Percentiles rank a stretch among this genome's conserved stretches.
Evolutionary conservation across 2,113 vertebrate species (phyloP).

Genomic region (Spea multiplicata): DNA sequence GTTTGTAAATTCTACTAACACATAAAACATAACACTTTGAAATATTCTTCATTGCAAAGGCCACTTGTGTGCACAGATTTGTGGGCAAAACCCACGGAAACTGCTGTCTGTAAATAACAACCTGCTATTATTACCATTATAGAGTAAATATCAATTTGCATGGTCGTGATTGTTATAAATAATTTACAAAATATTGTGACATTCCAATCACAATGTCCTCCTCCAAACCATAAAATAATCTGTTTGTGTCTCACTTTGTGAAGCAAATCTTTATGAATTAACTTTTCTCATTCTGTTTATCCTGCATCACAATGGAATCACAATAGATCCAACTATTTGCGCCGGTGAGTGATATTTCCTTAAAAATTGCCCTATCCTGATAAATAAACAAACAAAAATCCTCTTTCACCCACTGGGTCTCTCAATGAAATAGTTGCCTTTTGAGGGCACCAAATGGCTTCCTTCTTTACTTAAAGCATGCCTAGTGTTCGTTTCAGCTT

Average conservation of each 20-base stretch:
- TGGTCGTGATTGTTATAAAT: too few relatives aligned
- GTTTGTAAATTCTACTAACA: too few relatives aligned
- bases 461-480: conserved; percentile 51
- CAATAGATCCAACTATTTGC: conserved; percentile 99
- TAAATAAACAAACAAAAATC: conserved; percentile 57
- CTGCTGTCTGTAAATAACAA: too few relatives aligned
- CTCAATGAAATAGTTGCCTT: not conserved
- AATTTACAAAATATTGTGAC: too few relatives aligned
- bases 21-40: too few relatives aligned
- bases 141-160: too few relatives aligned
- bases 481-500: conserved; percentile 58
- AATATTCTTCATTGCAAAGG: too few relatives aligned
- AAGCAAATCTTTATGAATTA: conserved; percentile 66
- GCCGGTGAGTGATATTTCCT: conserved; percentile 93
- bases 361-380: conserved; percentile 72
- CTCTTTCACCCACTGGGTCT: conserved; percentile 55
- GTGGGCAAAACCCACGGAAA: too few relatives aligned
- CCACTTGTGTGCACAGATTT: too few relatives aligned
- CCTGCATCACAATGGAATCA: conserved; percentile 89
- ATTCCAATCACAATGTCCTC: not conserved
- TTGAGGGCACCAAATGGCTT: conserved; percentile 24
- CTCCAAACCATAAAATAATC: conserved; percentile 60
- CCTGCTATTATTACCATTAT: too few relatives aligned
- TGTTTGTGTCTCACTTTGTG: conserved; percentile 59
- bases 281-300: conserved; percentile 90